These are phyloP conservation scores for Epizoanthus fatuus DNA, from an alignment of 92 coral and sea anemone species.

Conservation along the genomic window DNA sequence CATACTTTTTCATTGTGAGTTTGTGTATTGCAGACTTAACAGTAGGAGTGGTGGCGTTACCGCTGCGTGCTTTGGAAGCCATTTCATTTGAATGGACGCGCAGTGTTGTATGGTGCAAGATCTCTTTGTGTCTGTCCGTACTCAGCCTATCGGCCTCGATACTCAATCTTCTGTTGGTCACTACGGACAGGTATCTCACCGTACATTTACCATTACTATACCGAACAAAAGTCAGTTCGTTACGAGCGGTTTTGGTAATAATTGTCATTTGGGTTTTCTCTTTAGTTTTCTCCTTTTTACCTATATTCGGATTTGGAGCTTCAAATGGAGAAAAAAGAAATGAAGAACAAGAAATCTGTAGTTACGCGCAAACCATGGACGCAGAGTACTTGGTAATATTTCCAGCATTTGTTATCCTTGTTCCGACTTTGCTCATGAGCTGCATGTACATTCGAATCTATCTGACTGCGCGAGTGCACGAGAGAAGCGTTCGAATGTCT, in stretches of 20 bases:
- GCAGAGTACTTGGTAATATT: slow-evolving; percentile 43
- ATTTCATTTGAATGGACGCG: slow-evolving; percentile 48
- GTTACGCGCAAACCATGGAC: slow-evolving; percentile 69
- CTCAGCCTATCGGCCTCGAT: slow-evolving; percentile 74
- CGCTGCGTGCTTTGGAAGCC: slow-evolving; percentile 59
- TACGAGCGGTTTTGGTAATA: slow-evolving; percentile 37
- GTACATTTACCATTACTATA: slow-evolving; percentile 51
- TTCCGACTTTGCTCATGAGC: slow-evolving; percentile 63
- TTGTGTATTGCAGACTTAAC: slow-evolving; percentile 60
- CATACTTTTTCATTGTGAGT: slow-evolving; percentile 56
- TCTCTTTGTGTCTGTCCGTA: slow-evolving; percentile 55
- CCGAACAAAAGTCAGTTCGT: slow-evolving; percentile 24
- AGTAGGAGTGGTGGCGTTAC: slow-evolving; percentile 56
- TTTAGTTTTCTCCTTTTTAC: slow-evolving; percentile 51
- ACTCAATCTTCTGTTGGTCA: slow-evolving; percentile 56
- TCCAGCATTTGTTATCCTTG: slow-evolving; percentile 34
- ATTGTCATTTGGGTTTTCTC: slow-evolving; percentile 40
- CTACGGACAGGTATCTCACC: slow-evolving; percentile 67
- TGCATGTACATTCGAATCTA: slow-evolving; percentile 57
- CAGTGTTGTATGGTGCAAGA: slow-evolving; percentile 50
- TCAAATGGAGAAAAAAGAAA: slow-evolving; percentile 37
- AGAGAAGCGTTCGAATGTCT: slow-evolving; percentile 29
- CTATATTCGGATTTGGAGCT: slow-evolving; percentile 40
- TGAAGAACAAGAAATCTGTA: slow-evolving; percentile 48
- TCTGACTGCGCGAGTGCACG: slow-evolving; percentile 46